Conservation (phyloP, 2,113 vertebrate genomes). For the Nothobranchius kuhntae region DNA sequence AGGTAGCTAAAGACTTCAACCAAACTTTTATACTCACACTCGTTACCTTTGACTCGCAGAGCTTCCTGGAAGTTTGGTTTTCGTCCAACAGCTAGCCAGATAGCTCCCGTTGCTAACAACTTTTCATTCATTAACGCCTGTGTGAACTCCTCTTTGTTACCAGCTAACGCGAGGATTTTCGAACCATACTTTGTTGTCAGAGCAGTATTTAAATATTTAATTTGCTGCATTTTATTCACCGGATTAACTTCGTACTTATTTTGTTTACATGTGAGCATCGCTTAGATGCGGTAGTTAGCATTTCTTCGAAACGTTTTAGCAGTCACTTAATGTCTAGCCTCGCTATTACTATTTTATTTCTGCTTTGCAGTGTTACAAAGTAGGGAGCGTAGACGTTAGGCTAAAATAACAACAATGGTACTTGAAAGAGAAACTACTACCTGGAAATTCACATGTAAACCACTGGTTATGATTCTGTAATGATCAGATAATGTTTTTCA, state of each 20-base stretch:
- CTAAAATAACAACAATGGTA: background rate
- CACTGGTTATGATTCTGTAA: too few species aligned
- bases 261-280: background rate
- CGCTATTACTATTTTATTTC: conserved; percentile 1
- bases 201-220: background rate
- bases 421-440: too few species aligned
- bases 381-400: background rate
- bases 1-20: conserved; percentile 28
- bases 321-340: background rate
- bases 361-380: background rate
- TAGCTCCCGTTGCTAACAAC: conserved; percentile 61
- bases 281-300: conserved; percentile 6
- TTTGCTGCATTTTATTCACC: background rate
- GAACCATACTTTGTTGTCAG: conserved; percentile 21
- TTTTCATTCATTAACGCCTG: conserved; percentile 71
- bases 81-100: conserved; percentile 23
- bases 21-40: background rate
- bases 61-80: background rate
- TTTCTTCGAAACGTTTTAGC: background rate
- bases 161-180: conserved; percentile 19
- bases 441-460: too few species aligned
- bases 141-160: conserved; percentile 64
- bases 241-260: background rate
- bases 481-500: too few species aligned
- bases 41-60: background rate